Evolutionary conservation across 2,113 vertebrate genomes (phyloP).

Genomic region (Microtus pennsylvanicus): DNA sequence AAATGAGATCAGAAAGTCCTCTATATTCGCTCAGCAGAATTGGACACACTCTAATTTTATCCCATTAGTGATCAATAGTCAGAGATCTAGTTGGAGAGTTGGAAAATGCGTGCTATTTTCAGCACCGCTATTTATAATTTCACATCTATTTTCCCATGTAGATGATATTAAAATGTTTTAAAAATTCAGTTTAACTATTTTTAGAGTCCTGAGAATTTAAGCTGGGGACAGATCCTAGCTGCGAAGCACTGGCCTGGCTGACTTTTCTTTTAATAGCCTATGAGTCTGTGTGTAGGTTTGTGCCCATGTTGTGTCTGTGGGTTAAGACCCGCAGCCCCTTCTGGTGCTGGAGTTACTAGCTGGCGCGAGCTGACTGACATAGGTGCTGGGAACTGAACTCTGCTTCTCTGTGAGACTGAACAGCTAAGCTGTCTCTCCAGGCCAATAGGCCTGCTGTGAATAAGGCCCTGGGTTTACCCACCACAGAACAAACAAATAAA

Average conservation of each 20-base stretch:
- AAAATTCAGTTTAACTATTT: neutral
- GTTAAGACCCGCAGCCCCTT: no score
- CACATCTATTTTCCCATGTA: neutral
- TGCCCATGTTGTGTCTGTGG: neutral
- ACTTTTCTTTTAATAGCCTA: neutral
- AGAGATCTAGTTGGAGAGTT: slow-evolving; percentile 5
- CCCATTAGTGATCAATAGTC: neutral
- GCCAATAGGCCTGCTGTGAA: neutral
- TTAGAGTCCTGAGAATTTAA: neutral
- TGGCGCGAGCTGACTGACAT: no score
- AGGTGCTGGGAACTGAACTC: no score
- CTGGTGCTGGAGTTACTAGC: neutral
- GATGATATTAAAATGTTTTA: neutral
- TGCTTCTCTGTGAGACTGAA: neutral
- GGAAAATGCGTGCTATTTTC: neutral
- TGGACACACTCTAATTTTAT: slow-evolving; percentile 39
- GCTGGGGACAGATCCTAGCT: neutral
- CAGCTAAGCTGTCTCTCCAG: no score
- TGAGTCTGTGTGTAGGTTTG: neutral
- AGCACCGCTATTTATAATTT: slow-evolving; percentile 31
- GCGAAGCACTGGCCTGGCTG: neutral
- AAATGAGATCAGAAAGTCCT: slow-evolving; percentile 4
- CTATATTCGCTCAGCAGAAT: neutral
- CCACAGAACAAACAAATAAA: neutral
- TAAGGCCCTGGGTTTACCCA: neutral